Evolutionary conservation across 2,888 invertebrate genomes (phyloP).

Genomic region (Argynnis bischoffii): DNA sequence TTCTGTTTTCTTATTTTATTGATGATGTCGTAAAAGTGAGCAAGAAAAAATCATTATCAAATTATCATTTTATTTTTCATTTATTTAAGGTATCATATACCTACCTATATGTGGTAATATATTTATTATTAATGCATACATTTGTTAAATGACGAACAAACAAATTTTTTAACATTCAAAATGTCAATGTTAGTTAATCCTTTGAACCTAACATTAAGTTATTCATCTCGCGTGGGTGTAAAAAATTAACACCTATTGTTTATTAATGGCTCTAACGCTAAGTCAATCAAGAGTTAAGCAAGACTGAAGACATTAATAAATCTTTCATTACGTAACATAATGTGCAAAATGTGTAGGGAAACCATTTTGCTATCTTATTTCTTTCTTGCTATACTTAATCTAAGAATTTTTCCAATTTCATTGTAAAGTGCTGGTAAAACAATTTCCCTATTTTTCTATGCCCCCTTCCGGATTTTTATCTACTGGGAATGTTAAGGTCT

Average conservation of each 20-base stretch:
- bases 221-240: neutral
- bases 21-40: too few species aligned
- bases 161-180: too few species aligned
- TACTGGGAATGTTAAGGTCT: constrained; percentile 50
- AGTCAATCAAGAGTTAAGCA: constrained; percentile 6
- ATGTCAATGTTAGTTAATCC: too few species aligned
- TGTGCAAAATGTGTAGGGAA: constrained; percentile 4
- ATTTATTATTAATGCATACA: too few species aligned
- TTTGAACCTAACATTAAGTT: neutral
- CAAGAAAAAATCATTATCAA: too few species aligned
- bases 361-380: neutral
- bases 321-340: neutral
- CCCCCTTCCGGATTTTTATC: constrained; percentile 35
- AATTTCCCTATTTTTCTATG: constrained; percentile 9
- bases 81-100: too few species aligned
- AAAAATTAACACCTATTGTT: constrained; percentile 6
- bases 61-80: too few species aligned
- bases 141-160: too few species aligned
- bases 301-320: constrained; percentile 3
- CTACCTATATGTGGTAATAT: too few species aligned
- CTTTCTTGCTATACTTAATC: neutral
- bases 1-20: too few species aligned
- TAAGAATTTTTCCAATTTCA: constrained; percentile 12
- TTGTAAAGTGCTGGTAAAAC: constrained; percentile 1
- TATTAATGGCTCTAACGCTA: constrained; percentile 8